Evolutionary conservation across 2,888 invertebrate species (phyloP).

Genomic region (Erebia epiphron): DNA sequence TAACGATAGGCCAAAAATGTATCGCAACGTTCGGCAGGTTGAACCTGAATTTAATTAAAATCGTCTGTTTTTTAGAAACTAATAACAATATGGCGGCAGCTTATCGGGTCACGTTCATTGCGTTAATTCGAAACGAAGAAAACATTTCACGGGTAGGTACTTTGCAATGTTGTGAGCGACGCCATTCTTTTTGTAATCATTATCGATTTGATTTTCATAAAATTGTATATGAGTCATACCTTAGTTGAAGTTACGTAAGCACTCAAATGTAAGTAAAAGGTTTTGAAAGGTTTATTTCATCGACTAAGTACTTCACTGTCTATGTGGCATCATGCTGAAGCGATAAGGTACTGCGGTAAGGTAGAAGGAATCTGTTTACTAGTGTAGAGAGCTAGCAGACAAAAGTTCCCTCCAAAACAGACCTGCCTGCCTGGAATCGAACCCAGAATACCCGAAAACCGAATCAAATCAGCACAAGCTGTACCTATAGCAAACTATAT

Average conservation of each 20-base stretch:
- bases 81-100: conserved; percentile 39
- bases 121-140: conserved; percentile 28
- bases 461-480: too few species aligned
- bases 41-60: conserved; percentile 21
- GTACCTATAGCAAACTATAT: too few species aligned
- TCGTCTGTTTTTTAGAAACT: not conserved
- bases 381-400: too few species aligned
- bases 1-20: conserved; percentile 9
- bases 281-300: not conserved
- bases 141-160: conserved; percentile 32
- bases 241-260: not conserved
- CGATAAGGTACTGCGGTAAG: too few species aligned
- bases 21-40: conserved; percentile 28
- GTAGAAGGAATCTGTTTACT: too few species aligned
- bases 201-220: conserved; percentile 12
- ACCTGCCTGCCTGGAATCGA: too few species aligned
- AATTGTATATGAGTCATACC: conserved; percentile 16
- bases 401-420: too few species aligned
- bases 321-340: not conserved
- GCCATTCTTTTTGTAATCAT: conserved; percentile 30
- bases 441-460: too few species aligned
- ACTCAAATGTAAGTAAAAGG: not conserved
- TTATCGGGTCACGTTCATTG: conserved; percentile 64
- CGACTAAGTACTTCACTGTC: not conserved
- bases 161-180: conserved; percentile 26